Percentiles rank a stretch among this genome's conserved stretches.
phyloP scores from a whole-genome alignment of 2,797 vertebrate species.

The Tokudaia tokunoshimensis region DNA sequence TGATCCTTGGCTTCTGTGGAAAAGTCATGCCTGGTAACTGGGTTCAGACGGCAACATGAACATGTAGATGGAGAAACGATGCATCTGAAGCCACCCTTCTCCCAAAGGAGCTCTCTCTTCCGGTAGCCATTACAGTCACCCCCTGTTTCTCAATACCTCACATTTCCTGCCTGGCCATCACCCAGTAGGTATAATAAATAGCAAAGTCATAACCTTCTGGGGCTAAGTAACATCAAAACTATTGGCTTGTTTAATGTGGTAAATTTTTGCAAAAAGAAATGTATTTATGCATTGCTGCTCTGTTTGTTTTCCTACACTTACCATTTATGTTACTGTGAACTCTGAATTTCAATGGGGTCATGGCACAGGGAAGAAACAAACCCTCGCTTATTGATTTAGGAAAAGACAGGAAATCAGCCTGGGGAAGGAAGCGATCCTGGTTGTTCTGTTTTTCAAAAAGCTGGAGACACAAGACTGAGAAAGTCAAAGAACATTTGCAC shows the following conservation, averaged over 20 bases:
- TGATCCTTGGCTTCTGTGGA: slow-evolving; percentile 3
- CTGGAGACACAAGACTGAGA: slow-evolving; percentile 69
- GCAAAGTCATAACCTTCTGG: slow-evolving; percentile 34
- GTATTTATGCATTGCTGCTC: slow-evolving; percentile 80
- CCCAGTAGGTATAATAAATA: slow-evolving; percentile 60
- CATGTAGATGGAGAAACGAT: background rate
- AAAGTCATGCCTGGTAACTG: background rate
- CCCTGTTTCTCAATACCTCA: background rate
- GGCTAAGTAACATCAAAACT: slow-evolving; percentile 74
- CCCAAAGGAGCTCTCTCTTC: background rate
- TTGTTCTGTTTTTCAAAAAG: slow-evolving; percentile 75
- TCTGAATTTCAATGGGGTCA: slow-evolving; percentile 61
- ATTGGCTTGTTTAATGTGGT: slow-evolving; percentile 80
- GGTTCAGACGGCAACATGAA: background rate
- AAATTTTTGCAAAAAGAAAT: slow-evolving; percentile 78
- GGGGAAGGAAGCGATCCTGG: slow-evolving; percentile 75
- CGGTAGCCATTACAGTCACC: background rate
- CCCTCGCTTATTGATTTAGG: slow-evolving; percentile 80
- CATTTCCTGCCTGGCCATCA: slow-evolving; percentile 59
- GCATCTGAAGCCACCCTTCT: background rate
- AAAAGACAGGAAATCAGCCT: slow-evolving; percentile 72
- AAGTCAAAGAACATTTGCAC: slow-evolving; percentile 60
- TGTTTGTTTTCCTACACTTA: slow-evolving; percentile 83
- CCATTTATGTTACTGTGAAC: slow-evolving; percentile 81
- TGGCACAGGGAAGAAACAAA: slow-evolving; percentile 72